A percentile compares a stretch with the other conserved stretches of the same genome.
phyloP scores from a whole-genome alignment of 2,797 vertebrate genomes.

The Schizothorax lantsangensis region DNA sequence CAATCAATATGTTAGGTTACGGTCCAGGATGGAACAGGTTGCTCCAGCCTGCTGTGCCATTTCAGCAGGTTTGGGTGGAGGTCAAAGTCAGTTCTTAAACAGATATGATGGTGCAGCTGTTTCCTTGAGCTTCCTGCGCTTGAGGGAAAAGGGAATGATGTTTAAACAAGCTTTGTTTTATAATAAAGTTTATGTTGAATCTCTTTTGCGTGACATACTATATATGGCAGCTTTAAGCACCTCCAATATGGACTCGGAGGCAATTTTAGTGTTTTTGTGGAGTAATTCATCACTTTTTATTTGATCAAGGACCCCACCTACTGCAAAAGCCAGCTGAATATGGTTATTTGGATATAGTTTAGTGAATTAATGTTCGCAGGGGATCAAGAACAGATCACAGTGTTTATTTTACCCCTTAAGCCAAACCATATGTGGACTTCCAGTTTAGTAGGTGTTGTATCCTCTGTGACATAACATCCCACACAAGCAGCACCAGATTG shows the following conservation, averaged over 20 bases:
- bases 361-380: slow-evolving; percentile 47
- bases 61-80: slow-evolving; percentile 46
- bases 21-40: slow-evolving; percentile 44
- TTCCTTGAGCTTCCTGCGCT: neutral
- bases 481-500: slow-evolving; percentile 22
- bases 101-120: slow-evolving; percentile 37
- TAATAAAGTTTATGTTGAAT: slow-evolving; percentile 1
- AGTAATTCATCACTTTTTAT: slow-evolving; percentile 45
- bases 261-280: slow-evolving; percentile 27
- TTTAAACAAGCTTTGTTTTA: slow-evolving; percentile 17
- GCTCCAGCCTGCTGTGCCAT: slow-evolving; percentile 32
- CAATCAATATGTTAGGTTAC: slow-evolving; percentile 55
- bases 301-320: slow-evolving; percentile 36
- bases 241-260: neutral
- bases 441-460: slow-evolving; percentile 47
- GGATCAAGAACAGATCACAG: slow-evolving; percentile 40
- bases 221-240: neutral
- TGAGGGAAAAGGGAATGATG: neutral
- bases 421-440: slow-evolving; percentile 54
- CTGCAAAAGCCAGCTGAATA: slow-evolving; percentile 38
- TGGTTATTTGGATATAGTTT: slow-evolving; percentile 55
- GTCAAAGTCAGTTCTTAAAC: slow-evolving; percentile 43
- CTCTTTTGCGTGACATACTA: neutral
- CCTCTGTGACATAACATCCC: slow-evolving; percentile 37
- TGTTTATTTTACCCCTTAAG: slow-evolving; percentile 56